Evolutionary conservation across 64 coral and sea anemone genomes (phyloP).

Genomic region (Stylophora pistillata): DNA sequence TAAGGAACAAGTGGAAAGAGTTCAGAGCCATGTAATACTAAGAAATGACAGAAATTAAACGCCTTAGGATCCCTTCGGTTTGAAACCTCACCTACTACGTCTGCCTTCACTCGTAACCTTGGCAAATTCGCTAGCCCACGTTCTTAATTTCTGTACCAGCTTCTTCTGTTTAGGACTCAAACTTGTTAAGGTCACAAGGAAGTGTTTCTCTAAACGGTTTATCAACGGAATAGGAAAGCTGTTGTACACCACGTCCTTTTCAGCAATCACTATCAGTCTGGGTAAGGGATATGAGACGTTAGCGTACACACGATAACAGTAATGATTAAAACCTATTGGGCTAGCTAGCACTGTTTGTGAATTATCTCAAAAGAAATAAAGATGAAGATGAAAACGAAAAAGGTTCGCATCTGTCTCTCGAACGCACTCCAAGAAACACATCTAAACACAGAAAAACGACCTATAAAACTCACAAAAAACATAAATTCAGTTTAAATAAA

Average conservation of each 20-base stretch:
- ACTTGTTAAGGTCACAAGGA: constrained; percentile 81
- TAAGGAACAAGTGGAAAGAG: too few species aligned
- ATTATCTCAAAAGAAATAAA: too few species aligned
- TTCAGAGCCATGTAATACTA: too few species aligned
- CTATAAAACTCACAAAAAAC: too few species aligned
- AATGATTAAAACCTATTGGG: too few species aligned
- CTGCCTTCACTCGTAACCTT: not conserved
- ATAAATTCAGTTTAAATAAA: too few species aligned
- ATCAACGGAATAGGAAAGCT: constrained; percentile 92
- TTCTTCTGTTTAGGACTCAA: constrained; percentile 39
- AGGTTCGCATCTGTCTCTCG: too few species aligned
- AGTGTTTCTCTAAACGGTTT: constrained; percentile 95
- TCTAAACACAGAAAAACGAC: too few species aligned
- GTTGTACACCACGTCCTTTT: constrained; percentile 86
- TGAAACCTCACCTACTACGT: not conserved
- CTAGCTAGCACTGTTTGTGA: too few species aligned
- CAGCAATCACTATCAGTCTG: constrained; percentile 87
- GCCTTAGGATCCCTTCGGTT: not conserved
- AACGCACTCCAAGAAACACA: too few species aligned
- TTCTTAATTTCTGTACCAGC: constrained; percentile 38
- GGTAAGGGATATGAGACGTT: not conserved
- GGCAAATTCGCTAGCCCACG: constrained; percentile 67
- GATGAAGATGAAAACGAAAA: too few species aligned
- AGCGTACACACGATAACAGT: too few species aligned
- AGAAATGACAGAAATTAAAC: not conserved